Evolutionary conservation across 2,113 vertebrate genomes (phyloP).

Genomic region (Amazona vittata): DNA sequence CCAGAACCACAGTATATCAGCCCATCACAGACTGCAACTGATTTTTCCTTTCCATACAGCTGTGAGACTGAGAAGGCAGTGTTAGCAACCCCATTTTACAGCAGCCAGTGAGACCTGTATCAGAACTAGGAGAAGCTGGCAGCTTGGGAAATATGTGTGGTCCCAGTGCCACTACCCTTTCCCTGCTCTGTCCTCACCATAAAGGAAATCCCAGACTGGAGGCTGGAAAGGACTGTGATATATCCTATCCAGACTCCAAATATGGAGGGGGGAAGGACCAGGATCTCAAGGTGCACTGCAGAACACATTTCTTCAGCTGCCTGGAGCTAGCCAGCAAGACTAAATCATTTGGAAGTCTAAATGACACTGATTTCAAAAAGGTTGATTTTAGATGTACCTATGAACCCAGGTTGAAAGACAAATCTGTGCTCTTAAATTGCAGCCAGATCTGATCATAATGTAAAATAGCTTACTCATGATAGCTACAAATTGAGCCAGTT

Average conservation of each 20-base stretch:
- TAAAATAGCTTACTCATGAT: background rate
- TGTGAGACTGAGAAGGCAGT: background rate
- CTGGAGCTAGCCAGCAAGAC: background rate
- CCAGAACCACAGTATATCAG: conserved; percentile 7
- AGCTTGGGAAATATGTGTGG: background rate
- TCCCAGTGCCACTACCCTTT: background rate
- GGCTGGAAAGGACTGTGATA: background rate
- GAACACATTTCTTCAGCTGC: background rate
- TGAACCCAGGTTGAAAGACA: background rate
- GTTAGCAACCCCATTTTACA: background rate
- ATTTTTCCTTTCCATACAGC: conserved; percentile 16
- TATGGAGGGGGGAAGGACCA: rapidly evolving
- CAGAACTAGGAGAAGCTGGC: background rate
- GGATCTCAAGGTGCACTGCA: background rate
- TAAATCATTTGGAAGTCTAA: background rate
- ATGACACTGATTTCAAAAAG: background rate
- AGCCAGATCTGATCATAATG: background rate
- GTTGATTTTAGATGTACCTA: background rate
- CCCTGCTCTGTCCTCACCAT: rapidly evolving
- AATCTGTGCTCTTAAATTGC: background rate
- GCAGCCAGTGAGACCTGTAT: background rate
- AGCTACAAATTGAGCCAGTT: background rate
- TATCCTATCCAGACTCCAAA: background rate
- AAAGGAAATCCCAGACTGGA: background rate
- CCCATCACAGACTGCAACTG: conserved; percentile 25